phyloP scores from a whole-genome alignment of 92 coral and sea anemone genomes.

The Epizoanthus fatuus region DNA sequence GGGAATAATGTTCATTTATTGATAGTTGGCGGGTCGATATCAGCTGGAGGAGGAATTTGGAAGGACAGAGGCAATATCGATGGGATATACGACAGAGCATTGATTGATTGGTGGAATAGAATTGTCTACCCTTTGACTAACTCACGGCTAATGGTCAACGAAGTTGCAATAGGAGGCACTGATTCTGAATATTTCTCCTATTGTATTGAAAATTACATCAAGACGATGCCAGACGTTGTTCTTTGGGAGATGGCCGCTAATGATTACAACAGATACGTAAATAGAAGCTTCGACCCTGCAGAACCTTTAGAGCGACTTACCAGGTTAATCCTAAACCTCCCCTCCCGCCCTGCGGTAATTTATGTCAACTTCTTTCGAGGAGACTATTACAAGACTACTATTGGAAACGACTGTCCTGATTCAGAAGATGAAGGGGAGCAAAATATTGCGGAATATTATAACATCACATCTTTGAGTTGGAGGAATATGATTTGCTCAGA shows the following conservation, averaged over 20 bases:
- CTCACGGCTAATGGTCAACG: slow-evolving; percentile 75
- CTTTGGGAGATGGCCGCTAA: slow-evolving; percentile 99
- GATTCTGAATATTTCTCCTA: slow-evolving; percentile 98
- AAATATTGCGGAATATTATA: slow-evolving; percentile 86
- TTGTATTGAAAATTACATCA: slow-evolving; percentile 91
- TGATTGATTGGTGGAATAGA: slow-evolving; percentile 92
- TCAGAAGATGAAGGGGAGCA: slow-evolving; percentile 97
- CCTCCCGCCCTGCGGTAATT: slow-evolving; percentile 94
- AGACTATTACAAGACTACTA: slow-evolving; percentile 83
- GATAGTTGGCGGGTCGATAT: slow-evolving; percentile 97
- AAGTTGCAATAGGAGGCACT: slow-evolving; percentile 95
- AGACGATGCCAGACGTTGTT: slow-evolving; percentile 84
- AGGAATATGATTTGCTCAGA: slow-evolving; percentile 91
- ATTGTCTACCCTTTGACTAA: slow-evolving; percentile 82
- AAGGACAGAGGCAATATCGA: slow-evolving; percentile 92
- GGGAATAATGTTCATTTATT: slow-evolving; percentile 77
- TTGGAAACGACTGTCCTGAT: slow-evolving; percentile 90
- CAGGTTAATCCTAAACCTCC: slow-evolving; percentile 85
- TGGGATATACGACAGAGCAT: slow-evolving; percentile 92
- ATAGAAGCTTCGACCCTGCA: slow-evolving; percentile 89
- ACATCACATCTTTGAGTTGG: slow-evolving; percentile 95
- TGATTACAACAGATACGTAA: slow-evolving; percentile 86
- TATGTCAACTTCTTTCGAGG: slow-evolving; percentile 94
- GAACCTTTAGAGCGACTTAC: slow-evolving; percentile 93
- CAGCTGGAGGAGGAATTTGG: slow-evolving; percentile 98